phyloP scores from a whole-genome alignment of 2,113 vertebrate genomes.

The Alethe diademata region DNA sequence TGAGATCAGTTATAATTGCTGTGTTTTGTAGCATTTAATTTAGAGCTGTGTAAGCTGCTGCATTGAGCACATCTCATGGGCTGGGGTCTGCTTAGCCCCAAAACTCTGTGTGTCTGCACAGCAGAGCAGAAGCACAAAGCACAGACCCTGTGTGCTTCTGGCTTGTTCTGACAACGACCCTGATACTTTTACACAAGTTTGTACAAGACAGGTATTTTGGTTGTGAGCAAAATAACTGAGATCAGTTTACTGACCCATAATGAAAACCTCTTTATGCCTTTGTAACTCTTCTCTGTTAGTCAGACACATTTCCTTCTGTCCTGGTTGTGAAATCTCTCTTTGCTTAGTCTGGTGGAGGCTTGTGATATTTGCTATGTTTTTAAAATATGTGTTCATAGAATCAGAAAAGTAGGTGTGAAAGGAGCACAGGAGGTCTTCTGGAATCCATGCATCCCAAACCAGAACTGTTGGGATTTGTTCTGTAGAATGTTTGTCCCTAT shows the following conservation, averaged over 20 bases:
- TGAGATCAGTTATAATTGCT: background rate
- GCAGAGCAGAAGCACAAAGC: background rate
- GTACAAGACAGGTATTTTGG: background rate
- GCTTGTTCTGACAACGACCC: background rate
- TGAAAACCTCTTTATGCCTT: background rate
- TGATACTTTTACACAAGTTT: background rate
- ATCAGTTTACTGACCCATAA: background rate
- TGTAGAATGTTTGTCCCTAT: background rate
- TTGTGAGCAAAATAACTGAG: background rate
- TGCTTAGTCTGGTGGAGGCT: background rate
- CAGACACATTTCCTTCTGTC: background rate
- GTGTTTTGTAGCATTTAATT: background rate
- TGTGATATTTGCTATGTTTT: background rate
- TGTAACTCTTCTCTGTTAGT: background rate
- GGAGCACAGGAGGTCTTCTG: background rate
- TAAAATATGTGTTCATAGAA: background rate
- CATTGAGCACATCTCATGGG: accelerated
- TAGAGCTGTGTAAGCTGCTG: background rate
- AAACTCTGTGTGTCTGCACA: background rate
- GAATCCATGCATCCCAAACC: background rate
- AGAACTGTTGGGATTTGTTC: background rate
- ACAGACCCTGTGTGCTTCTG: background rate
- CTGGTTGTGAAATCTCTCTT: background rate
- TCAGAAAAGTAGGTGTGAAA: background rate
- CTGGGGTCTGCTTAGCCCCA: background rate